Base-by-base conservation (phyloP, 2,113 vertebrate species). In the Tachuris rubrigastra region DNA sequence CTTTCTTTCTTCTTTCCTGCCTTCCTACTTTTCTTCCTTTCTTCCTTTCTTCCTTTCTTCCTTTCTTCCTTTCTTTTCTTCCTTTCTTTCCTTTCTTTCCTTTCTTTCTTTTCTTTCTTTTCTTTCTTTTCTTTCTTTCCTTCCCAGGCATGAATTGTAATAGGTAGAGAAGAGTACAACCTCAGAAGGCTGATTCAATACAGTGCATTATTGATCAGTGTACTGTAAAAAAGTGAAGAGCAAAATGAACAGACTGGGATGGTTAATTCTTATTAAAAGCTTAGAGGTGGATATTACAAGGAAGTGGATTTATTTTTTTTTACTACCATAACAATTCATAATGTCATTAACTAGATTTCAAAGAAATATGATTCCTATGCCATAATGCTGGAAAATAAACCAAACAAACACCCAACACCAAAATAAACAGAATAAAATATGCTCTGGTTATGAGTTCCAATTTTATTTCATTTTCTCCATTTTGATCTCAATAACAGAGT, bases 161-260 rank as follows among this genome's bases (percentile, higher is more conserved):
- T n/a, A n/a, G 11, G 30, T 68, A 6, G 19, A 67, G 19, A 78
- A 67, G 50, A 71, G 5, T 56, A n/a, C 14, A 79, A 11, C 6
- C 23, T 88, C 78, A 92, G 90, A 93, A 96, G 96, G 12, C 18
- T 88, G 44, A 79, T 37, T 90, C 50, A 92, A 93, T 56, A 41
- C 7, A 16, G 31, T 77, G 44, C 76, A 53, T 77, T 96, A 85
- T 68, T 85, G 42, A 86, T 85, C 68, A 63, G 16, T 56, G 59
- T 18, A 82, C 31, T 73, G 44, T 53, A 77, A 73, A 91, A 75
- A 35, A 8, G 22, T 56, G 59, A 94, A 86, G 50, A 94, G 92
- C 92, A 72, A 93, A 95, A 90, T 87, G 90, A 89, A 80, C 41
- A 93, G 49, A 56, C 24, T 66, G 39, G 47, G 50, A 71, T 80